A percentile compares a stretch with the other conserved stretches of the same genome.
phyloP scores from a whole-genome alignment of 2,113 vertebrate species.

The Psephotus haematonotus region DNA sequence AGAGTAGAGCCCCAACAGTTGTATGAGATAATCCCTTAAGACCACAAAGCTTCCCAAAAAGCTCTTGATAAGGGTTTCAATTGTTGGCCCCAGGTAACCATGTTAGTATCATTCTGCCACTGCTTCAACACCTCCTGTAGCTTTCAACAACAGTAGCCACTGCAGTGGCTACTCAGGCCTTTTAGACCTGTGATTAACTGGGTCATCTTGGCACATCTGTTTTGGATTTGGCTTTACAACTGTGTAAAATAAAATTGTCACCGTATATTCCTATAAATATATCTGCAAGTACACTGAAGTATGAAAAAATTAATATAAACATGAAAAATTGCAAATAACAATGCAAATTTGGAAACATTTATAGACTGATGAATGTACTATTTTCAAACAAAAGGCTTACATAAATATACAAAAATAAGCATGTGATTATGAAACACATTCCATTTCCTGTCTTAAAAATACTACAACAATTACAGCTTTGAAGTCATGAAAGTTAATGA shows the following conservation, averaged over 20 bases:
- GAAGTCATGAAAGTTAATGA: neutral
- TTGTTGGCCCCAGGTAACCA: neutral
- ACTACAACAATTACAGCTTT: neutral
- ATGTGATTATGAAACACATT: neutral
- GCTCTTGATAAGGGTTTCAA: neutral
- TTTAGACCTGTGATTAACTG: neutral
- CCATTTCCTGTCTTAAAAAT: neutral
- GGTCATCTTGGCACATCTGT: neutral
- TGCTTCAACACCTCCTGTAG: fast-evolving
- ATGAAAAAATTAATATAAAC: neutral
- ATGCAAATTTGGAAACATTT: neutral
- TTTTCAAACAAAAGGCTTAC: neutral
- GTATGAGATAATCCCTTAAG: neutral
- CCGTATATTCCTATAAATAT: neutral
- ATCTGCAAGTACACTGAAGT: neutral
- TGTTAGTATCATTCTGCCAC: neutral
- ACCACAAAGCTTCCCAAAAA: neutral
- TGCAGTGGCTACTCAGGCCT: neutral
- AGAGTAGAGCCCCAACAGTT: neutral
- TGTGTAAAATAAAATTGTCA: neutral
- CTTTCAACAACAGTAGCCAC: neutral
- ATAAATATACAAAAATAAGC: neutral
- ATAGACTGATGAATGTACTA: neutral
- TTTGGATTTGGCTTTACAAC: neutral
- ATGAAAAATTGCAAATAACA: neutral